A percentile compares a stretch with the other conserved stretches of the same genome.
phyloP scores from a whole-genome alignment of 2,797 vertebrate genomes.

The Danionella dracula region DNA sequence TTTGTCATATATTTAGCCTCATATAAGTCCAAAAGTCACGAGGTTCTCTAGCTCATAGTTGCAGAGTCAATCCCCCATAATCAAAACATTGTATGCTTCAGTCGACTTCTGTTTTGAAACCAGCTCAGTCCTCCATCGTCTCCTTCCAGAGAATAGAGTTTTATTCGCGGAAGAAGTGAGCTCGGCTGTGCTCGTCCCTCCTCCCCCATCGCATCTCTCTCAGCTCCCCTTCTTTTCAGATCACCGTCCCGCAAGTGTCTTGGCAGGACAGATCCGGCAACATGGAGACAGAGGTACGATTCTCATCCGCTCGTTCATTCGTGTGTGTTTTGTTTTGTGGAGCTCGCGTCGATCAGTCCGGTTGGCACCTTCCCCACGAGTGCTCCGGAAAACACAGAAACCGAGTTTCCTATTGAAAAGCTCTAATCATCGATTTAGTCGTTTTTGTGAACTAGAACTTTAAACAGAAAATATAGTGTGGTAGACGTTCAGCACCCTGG shows the following conservation, averaged over 20 bases:
- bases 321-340: background rate
- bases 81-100: no score
- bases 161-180: no score
- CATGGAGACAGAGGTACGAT: conserved; percentile 77
- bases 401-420: background rate
- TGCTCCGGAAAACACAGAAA: background rate
- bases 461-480: background rate
- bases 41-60: no score
- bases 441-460: background rate
- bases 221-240: conserved; percentile 30
- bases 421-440: background rate
- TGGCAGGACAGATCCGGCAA: conserved; percentile 64
- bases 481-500: conserved; percentile 68
- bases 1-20: no score
- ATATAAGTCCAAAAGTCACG: no score
- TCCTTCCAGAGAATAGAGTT: no score
- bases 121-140: no score
- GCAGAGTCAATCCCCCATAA: no score
- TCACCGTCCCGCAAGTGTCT: conserved; percentile 55
- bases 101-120: no score
- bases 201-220: conserved; percentile 35
- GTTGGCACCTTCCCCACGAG: conserved; percentile 14
- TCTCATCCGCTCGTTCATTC: background rate
- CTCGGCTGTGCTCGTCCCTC: conserved; percentile 20
- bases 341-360: no score